These are phyloP conservation scores for Rhaphigaster nebulosa DNA, from an alignment of 2,888 invertebrate genomes.

Conservation along the genomic window DNA sequence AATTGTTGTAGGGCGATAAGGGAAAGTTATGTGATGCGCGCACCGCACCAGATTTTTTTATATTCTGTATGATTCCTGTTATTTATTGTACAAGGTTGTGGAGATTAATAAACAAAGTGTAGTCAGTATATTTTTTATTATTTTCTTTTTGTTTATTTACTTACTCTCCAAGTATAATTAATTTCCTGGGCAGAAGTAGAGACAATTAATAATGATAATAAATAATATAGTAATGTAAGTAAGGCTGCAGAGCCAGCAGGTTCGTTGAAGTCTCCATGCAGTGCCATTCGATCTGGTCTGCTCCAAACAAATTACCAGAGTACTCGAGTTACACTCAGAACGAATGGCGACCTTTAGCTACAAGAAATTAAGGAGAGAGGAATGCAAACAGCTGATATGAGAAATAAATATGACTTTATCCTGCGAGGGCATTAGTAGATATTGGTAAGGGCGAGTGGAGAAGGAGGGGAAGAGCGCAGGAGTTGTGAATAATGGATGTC, in stretches of 20 bases:
- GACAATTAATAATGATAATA: too few species aligned
- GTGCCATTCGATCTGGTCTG: neutral
- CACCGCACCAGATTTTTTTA: too few species aligned
- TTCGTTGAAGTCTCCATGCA: neutral
- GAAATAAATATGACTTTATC: conserved; percentile 35
- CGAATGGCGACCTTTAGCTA: conserved; percentile 2
- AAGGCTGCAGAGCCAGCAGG: neutral
- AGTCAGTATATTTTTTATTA: too few species aligned
- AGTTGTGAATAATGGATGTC: conserved; percentile 26
- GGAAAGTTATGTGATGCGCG: too few species aligned
- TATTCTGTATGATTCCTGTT: too few species aligned
- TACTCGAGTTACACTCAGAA: neutral
- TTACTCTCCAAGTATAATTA: too few species aligned
- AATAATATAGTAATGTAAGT: too few species aligned
- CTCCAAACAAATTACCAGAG: neutral
- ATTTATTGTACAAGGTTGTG: too few species aligned
- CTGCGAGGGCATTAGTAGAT: neutral
- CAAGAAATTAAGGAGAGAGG: neutral
- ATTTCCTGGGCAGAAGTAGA: too few species aligned
- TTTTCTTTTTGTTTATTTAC: too few species aligned
- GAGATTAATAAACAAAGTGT: too few species aligned
- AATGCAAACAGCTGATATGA: neutral
- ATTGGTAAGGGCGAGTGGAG: neutral
- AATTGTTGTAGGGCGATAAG: too few species aligned
- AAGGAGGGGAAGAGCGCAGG: neutral